Conservation (phyloP, 1,140 invertebrate species). For the Epicauta chinensis region DNA sequence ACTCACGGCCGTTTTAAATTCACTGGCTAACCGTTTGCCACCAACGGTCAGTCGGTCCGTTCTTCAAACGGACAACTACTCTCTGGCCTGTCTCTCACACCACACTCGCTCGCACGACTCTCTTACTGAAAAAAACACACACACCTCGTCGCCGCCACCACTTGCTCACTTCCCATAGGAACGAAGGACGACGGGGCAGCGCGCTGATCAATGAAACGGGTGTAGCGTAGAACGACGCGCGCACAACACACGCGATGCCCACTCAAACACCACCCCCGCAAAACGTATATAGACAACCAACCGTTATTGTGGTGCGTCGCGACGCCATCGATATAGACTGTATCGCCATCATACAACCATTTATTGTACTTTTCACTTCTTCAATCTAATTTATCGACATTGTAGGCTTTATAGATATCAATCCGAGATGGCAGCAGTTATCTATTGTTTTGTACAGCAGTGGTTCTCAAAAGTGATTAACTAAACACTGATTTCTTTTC, state of each 20-base stretch:
- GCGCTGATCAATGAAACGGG: constrained; percentile 40
- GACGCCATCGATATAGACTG: neutral
- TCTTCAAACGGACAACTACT: constrained; percentile 25
- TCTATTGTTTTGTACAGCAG: no score
- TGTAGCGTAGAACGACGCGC: constrained; percentile 44
- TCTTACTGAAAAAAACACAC: constrained; percentile 34
- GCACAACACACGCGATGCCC: constrained; percentile 27
- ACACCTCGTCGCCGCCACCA: constrained; percentile 23
- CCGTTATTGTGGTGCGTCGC: neutral
- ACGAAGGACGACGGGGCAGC: constrained; percentile 38
- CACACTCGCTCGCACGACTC: constrained; percentile 38
- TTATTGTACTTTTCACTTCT: no score
- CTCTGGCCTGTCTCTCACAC: constrained; percentile 36
- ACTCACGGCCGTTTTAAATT: constrained; percentile 25
- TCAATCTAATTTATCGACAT: no score
- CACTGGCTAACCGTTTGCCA: constrained; percentile 36
- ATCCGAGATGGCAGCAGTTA: no score
- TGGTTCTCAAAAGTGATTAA: no score
- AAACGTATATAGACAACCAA: neutral
- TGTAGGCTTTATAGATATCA: no score
- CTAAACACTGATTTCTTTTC: no score
- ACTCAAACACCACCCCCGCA: constrained; percentile 12
- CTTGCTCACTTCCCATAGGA: constrained; percentile 45
- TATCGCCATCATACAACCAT: neutral
- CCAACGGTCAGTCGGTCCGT: constrained; percentile 35